A percentile compares a stretch with the other conserved stretches of the same genome.
Conservation (phyloP, 2,797 vertebrate genomes). For the Masticophis lateralis region DNA sequence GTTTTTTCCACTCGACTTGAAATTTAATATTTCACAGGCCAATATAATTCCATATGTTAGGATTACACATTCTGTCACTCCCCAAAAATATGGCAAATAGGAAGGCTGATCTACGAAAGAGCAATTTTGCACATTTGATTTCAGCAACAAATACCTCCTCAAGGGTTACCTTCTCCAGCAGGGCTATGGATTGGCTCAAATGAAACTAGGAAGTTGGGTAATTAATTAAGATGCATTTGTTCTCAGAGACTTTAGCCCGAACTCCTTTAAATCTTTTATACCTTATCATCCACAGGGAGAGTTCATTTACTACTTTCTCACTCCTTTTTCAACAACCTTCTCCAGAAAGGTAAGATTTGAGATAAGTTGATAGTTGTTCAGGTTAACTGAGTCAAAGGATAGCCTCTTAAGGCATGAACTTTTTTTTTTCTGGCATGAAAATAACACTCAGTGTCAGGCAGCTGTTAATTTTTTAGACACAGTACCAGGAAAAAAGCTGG, state of each 20-base stretch:
- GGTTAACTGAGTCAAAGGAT: background rate
- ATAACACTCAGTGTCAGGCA: background rate
- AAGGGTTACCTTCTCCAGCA: background rate
- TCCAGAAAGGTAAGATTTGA: background rate
- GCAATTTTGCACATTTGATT: background rate
- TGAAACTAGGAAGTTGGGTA: background rate
- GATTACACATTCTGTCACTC: background rate
- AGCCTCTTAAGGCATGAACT: background rate
- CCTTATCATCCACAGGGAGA: background rate
- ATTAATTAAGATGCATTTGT: background rate
- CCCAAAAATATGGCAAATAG: background rate
- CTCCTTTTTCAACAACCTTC: background rate
- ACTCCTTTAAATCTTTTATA: background rate
- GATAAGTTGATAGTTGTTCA: background rate
- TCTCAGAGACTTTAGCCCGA: background rate
- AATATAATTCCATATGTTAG: background rate
- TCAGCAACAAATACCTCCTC: background rate
- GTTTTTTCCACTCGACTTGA: background rate
- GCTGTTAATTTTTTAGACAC: background rate
- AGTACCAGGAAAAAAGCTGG: background rate
- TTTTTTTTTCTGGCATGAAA: background rate
- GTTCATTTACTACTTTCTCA: background rate
- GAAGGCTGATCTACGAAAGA: background rate
- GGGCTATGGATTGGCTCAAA: background rate
- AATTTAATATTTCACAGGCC: background rate